These are phyloP conservation scores for Meloidogyne floridensis DNA, from an alignment of 1,140 invertebrate species.

Conservation along the genomic window DNA sequence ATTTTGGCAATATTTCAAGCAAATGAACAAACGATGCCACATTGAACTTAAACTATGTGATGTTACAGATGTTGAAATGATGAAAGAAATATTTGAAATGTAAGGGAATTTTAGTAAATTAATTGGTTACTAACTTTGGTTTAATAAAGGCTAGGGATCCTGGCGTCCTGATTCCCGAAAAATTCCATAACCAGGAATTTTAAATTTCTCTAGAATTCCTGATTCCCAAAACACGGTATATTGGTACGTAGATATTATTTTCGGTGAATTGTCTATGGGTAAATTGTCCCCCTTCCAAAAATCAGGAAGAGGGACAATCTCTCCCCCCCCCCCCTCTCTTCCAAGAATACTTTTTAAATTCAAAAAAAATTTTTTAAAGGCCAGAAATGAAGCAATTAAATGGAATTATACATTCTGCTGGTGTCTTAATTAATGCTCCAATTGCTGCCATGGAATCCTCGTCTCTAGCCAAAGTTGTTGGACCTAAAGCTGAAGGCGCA, in stretches of 20 bases:
- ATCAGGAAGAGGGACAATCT: too few species aligned
- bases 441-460: neutral
- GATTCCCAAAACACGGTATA: too few species aligned
- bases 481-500: slow-evolving; percentile 7
- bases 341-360: too few species aligned
- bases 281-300: too few species aligned
- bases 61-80: neutral
- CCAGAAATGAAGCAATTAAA: neutral
- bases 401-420: slow-evolving; percentile 16
- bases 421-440: neutral
- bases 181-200: too few species aligned
- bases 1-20: neutral
- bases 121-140: too few species aligned
- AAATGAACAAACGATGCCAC: neutral
- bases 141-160: too few species aligned
- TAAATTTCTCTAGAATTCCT: too few species aligned
- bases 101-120: neutral
- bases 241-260: too few species aligned
- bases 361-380: neutral
- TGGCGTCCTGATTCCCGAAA: too few species aligned
- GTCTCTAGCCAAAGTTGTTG: neutral
- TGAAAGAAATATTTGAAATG: slow-evolving; percentile 11
- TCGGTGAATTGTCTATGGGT: too few species aligned
- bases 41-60: neutral
- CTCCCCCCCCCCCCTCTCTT: too few species aligned